Conservation (phyloP, 1,140 invertebrate genomes). For the Mamestra configurata region DNA sequence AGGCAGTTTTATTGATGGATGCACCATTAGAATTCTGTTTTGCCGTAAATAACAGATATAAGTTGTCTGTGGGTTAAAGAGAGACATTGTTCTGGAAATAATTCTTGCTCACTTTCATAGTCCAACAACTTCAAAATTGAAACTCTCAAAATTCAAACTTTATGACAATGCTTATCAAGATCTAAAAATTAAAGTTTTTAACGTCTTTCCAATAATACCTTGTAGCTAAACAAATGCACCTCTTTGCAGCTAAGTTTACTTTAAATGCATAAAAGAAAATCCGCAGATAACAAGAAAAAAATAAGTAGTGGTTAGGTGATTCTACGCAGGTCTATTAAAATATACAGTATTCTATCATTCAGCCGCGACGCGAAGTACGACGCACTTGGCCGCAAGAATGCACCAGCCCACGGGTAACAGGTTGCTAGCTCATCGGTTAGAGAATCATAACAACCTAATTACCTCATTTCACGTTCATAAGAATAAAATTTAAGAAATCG, state of each 20-base stretch:
- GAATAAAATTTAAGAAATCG: not conserved
- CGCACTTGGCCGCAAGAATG: conserved; percentile 45
- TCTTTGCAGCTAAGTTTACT: not conserved
- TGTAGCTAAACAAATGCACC: too few relatives aligned
- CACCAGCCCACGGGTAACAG: conserved; percentile 28
- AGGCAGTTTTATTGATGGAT: too few relatives aligned
- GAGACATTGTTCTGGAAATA: too few relatives aligned
- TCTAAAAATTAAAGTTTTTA: too few relatives aligned
- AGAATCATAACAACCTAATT: conserved; percentile 44
- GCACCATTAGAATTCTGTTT: too few relatives aligned
- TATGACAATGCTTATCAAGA: too few relatives aligned
- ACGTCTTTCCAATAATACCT: too few relatives aligned
- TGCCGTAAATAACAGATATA: too few relatives aligned
- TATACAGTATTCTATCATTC: not conserved
- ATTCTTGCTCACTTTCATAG: too few relatives aligned
- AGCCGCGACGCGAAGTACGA: not conserved
- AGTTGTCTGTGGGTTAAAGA: too few relatives aligned
- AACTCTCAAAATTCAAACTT: too few relatives aligned
- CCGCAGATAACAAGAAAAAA: not conserved
- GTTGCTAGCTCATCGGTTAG: conserved; percentile 15
- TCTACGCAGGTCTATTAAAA: not conserved
- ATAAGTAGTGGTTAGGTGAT: not conserved
- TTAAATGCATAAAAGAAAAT: not conserved
- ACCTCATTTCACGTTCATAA: not conserved
- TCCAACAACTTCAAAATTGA: too few relatives aligned